Evolutionary conservation across 2,797 vertebrate species (phyloP).

Genomic region (Acestrorhynchus altus): DNA sequence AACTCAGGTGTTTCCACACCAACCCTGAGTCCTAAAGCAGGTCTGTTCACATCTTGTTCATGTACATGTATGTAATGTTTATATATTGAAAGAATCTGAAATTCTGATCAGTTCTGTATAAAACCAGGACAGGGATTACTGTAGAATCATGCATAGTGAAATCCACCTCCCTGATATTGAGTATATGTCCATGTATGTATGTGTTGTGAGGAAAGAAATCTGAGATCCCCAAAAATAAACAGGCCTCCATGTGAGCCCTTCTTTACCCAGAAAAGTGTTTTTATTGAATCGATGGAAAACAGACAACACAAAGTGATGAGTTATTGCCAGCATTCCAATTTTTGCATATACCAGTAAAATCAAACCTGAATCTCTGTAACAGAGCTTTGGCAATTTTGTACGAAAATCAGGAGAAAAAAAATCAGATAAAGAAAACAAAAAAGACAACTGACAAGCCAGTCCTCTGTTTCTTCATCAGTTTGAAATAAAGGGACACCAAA

Average conservation of each 20-base stretch:
- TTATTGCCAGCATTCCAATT: slow-evolving; percentile 61
- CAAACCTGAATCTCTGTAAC: slow-evolving; percentile 55
- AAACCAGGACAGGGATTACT: too few relatives aligned
- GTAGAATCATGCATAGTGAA: not conserved
- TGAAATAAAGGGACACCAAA: slow-evolving; percentile 7
- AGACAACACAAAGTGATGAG: slow-evolving; percentile 61
- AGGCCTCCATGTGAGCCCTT: not conserved
- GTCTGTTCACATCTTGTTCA: too few relatives aligned
- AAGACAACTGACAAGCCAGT: slow-evolving; percentile 25
- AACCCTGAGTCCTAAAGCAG: too few relatives aligned
- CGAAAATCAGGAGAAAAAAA: slow-evolving; percentile 61
- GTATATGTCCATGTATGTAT: too few relatives aligned
- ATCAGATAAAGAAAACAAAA: slow-evolving; percentile 45
- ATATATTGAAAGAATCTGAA: too few relatives aligned
- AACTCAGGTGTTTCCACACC: too few relatives aligned
- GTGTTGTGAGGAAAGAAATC: not conserved
- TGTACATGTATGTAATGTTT: too few relatives aligned
- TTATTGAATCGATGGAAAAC: slow-evolving; percentile 72
- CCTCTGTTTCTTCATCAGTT: not conserved
- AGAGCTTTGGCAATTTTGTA: slow-evolving; percentile 74
- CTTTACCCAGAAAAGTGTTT: slow-evolving; percentile 61
- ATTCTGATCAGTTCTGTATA: too few relatives aligned
- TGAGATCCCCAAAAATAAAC: not conserved
- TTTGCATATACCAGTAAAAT: slow-evolving; percentile 61
- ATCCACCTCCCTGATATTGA: too few relatives aligned